Evolutionary conservation across 2,797 vertebrate species (phyloP), one percentile per base, ranked within the genome.

Genomic region (Syndactyla subalaris): DNA sequence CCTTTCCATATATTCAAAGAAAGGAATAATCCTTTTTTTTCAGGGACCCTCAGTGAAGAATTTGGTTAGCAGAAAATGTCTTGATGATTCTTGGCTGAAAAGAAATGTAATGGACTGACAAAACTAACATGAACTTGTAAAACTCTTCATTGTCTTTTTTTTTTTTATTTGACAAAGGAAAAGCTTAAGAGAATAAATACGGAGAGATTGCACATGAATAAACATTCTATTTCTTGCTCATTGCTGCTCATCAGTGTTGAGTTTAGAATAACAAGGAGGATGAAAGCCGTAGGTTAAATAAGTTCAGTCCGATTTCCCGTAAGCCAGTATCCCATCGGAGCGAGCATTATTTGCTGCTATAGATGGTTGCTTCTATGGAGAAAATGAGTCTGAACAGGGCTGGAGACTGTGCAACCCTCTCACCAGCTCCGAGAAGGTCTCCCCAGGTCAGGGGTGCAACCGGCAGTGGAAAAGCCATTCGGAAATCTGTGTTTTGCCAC

Each of bases 401-500:
- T 92, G 68, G 30, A 92, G 78, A 22, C 66, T 34, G 26, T 52
- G 39, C 62, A 82, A 16, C 52, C 77, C 84, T 71, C 76, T 78
- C 74, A 59, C 26, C 36, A 27, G 0, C 67, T 88, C 39, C 1
- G 24, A 85, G 59, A 71, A 96, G 93, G 92, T 94, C 78, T 94
- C 49, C 49, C 43, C 57, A 85, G 96, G 96, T 95, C 95, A 96
- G 57, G 71, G 61, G 21, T 46, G 72, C 0, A 7, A 80, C 85
- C 11, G 0, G 74, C 88, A 83, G 80, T 88, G 84, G 74, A 70
- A 94, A 75, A 89, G 38, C 80, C 26, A 1, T 0, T 5, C 0
- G 7, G 88, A 88, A 95, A 34, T 55, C 77, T 87, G 63, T 22
- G 74, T 39, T 95, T 95, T 96, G 75, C 96, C 88, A 14, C 94